A percentile compares a stretch with the other conserved stretches of the same genome.
phyloP scores from a whole-genome alignment of 2,888 invertebrate species.

The Thelaira solivaga region DNA sequence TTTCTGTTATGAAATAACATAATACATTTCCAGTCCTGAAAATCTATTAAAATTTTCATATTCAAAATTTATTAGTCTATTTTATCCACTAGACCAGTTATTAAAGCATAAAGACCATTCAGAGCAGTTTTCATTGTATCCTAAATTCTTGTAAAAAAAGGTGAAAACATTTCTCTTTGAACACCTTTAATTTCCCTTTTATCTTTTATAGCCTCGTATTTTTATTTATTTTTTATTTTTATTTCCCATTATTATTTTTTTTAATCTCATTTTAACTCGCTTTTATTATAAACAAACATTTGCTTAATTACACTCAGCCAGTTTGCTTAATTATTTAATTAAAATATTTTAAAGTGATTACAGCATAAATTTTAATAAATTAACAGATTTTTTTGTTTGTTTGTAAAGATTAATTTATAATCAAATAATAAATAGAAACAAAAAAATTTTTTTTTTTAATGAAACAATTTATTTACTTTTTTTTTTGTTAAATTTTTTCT shows the following conservation, averaged over 20 bases:
- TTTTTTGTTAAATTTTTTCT: neutral
- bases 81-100: too few species aligned
- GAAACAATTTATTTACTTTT: too few species aligned
- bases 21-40: too few species aligned
- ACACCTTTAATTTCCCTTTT: neutral
- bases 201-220: neutral
- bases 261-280: neutral
- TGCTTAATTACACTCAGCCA: constrained; percentile 23
- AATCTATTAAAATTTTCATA: too few species aligned
- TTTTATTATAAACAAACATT: neutral
- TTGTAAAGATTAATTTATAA: neutral
- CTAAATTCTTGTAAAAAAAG: too few species aligned
- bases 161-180: neutral
- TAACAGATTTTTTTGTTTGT: neutral
- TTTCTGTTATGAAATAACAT: too few species aligned
- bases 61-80: too few species aligned
- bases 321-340: constrained; percentile 23
- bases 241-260: neutral
- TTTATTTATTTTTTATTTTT: neutral
- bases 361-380: constrained; percentile 20
- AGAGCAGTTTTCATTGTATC: too few species aligned
- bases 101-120: too few species aligned
- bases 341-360: constrained; percentile 33
- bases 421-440: constrained; percentile 1
- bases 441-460: neutral